These are phyloP conservation scores for Danio albolineatus DNA, from an alignment of 2,797 vertebrate genomes.

Conservation along the genomic window DNA sequence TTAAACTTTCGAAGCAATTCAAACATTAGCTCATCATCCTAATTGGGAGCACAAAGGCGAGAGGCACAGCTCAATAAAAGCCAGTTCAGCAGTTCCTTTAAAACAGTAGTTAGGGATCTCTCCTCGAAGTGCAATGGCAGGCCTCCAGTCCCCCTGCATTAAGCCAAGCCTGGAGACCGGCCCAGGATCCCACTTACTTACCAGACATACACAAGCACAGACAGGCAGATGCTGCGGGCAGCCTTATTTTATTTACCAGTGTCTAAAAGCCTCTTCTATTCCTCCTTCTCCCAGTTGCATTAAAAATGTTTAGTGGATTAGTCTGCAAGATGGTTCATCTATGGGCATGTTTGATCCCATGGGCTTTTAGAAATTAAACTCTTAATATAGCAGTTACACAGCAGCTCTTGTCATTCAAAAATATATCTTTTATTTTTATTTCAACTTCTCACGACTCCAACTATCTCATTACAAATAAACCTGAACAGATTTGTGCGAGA, in stretches of 20 bases:
- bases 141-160: conserved; percentile 36
- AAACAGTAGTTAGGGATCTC: conserved; percentile 45
- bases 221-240: conserved; percentile 18
- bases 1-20: conserved; percentile 35
- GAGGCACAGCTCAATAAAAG: conserved; percentile 36
- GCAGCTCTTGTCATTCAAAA: too few species aligned
- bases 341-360: not conserved
- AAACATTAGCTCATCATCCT: conserved; percentile 41
- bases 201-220: conserved; percentile 50
- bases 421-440: too few species aligned
- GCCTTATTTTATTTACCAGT: conserved; percentile 29
- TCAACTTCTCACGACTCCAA: too few species aligned
- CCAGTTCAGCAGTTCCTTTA: conserved; percentile 44
- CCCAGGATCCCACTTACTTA: conserved; percentile 57
- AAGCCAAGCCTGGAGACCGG: conserved; percentile 51
- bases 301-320: not conserved
- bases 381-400: too few species aligned
- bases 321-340: not conserved
- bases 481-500: too few species aligned
- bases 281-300: not conserved
- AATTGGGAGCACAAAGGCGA: conserved; percentile 32
- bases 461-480: too few species aligned
- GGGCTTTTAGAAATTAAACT: too few species aligned
- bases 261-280: conserved; percentile 3
- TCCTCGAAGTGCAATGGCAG: conserved; percentile 46